Evolutionary conservation across 2,113 vertebrate genomes (phyloP).

Genomic region (Paracyprichromis sp.): DNA sequence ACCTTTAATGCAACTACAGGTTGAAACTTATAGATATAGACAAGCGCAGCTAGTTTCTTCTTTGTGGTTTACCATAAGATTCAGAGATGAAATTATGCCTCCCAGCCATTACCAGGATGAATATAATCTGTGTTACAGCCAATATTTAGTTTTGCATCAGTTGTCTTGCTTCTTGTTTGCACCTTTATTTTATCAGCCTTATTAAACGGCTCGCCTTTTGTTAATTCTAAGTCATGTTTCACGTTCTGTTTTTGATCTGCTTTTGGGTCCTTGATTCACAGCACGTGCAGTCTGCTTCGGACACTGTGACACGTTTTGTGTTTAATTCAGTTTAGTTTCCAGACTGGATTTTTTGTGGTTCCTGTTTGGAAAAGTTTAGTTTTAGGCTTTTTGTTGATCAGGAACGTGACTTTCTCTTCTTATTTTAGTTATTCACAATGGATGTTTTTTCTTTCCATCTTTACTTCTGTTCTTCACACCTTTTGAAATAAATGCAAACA

Average conservation of each 20-base stretch:
- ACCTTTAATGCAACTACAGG: background rate
- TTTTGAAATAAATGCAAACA: background rate
- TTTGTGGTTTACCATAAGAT: constrained; percentile 29
- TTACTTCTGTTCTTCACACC: background rate
- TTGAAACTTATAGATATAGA: background rate
- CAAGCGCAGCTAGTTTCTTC: background rate
- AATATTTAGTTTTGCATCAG: background rate
- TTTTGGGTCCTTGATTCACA: background rate
- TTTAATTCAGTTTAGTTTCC: background rate
- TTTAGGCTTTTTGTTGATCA: background rate
- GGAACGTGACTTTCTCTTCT: background rate
- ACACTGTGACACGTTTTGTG: background rate
- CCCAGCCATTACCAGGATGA: background rate
- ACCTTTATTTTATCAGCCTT: background rate
- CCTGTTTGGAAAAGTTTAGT: background rate
- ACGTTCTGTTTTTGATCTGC: background rate
- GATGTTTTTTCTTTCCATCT: background rate
- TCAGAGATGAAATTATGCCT: constrained; percentile 36
- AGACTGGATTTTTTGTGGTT: background rate
- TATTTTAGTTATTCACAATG: background rate
- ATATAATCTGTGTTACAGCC: constrained; percentile 14
- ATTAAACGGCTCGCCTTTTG: background rate
- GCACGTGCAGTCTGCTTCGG: fast-evolving
- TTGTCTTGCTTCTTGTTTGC: background rate
- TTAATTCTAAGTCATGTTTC: background rate